A percentile compares a stretch with the other conserved stretches of the same genome.
Evolutionary conservation across 2,888 invertebrate species (phyloP).

Genomic region (Drosophila prolongata): DNA sequence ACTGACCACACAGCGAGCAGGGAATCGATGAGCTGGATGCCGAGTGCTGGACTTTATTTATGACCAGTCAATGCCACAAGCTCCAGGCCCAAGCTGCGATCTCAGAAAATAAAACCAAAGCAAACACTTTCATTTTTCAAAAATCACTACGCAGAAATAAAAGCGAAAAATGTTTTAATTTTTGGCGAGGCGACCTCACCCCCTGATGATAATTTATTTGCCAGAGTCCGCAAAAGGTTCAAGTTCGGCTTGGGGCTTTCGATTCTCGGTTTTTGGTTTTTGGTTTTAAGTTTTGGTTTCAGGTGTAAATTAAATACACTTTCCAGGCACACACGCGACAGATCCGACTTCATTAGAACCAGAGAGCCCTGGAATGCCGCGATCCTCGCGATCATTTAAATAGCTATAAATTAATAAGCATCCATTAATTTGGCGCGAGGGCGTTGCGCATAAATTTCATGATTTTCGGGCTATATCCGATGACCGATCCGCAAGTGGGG

Average conservation of each 20-base stretch:
- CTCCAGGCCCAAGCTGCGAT: slow-evolving; percentile 51
- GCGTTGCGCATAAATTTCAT: slow-evolving; percentile 71
- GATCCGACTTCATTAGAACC: slow-evolving; percentile 70
- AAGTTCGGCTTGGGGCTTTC: slow-evolving; percentile 67
- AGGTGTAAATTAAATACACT: slow-evolving; percentile 79
- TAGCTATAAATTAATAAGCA: slow-evolving; percentile 79
- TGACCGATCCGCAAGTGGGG: slow-evolving; percentile 27
- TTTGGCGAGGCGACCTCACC: slow-evolving; percentile 67
- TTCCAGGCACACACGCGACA: slow-evolving; percentile 55
- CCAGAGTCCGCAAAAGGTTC: slow-evolving; percentile 62
- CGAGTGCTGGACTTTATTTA: slow-evolving; percentile 58
- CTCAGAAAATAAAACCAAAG: slow-evolving; percentile 55
- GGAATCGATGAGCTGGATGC: slow-evolving; percentile 69
- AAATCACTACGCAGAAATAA: slow-evolving; percentile 25
- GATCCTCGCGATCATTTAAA: slow-evolving; percentile 74
- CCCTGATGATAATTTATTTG: slow-evolving; percentile 78
- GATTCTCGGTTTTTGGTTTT: slow-evolving; percentile 49
- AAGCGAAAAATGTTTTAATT: slow-evolving; percentile 68
- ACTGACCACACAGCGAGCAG: slow-evolving; percentile 67
- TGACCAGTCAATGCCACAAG: slow-evolving; percentile 77
- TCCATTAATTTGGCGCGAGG: slow-evolving; percentile 77
- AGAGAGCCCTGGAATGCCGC: slow-evolving; percentile 67
- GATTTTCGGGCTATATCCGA: slow-evolving; percentile 42
- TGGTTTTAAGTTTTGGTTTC: slow-evolving; percentile 57
- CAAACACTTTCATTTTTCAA: slow-evolving; percentile 76